Base-by-base conservation (phyloP, 1,140 invertebrate species). In the Sesamia nonagrioides region DNA sequence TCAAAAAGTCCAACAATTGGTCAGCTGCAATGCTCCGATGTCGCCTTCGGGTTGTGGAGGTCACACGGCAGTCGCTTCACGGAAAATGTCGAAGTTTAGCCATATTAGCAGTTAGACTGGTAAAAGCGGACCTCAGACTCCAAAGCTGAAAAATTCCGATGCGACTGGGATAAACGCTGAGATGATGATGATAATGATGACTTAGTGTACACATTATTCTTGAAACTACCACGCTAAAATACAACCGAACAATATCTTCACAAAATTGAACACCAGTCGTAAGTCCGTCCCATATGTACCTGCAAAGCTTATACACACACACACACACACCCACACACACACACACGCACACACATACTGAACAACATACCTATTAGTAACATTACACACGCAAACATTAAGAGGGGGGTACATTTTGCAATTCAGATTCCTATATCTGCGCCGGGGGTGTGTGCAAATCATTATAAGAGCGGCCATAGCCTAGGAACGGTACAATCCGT, bases 371-470 rank as follows among this genome's bases (percentile, higher is more conserved):
- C 18, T 71, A 71, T 45, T 56, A 58, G 42, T 52, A 33, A 73
- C 37, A 40, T 45, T 27, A 83, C 84, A 73, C 84, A 81, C 79
- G 80, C 83, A 84, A 86, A 82, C 82, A 84, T 56, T 77, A 81
- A 82, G 87, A 86, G 86, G 77, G 77, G 82, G 83, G 85, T 83
- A 66, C 66, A 85, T 83, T 92, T 91, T 92, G 89, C 91, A 92
- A 92, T 92, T 88, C 89, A 88, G 88, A 90, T 92, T 85, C 84
- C 86, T 88, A 61, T 88, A 87, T 69, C 42, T 69, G 68, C 27
- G 35, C 3, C 27, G 48, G 17, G 45, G 48, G 11, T 21, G 66
- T 48, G 63, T 68, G 66, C 66, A 69, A 48, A 69, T 48, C 66
- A 69, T 48, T 50, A 27, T 69, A 69, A 69, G 42, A 33, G 66